Evolutionary conservation across 2,113 vertebrate species (phyloP), one percentile per base, ranked within the genome.

Genomic region (Phalacrocorax pelagicus): DNA sequence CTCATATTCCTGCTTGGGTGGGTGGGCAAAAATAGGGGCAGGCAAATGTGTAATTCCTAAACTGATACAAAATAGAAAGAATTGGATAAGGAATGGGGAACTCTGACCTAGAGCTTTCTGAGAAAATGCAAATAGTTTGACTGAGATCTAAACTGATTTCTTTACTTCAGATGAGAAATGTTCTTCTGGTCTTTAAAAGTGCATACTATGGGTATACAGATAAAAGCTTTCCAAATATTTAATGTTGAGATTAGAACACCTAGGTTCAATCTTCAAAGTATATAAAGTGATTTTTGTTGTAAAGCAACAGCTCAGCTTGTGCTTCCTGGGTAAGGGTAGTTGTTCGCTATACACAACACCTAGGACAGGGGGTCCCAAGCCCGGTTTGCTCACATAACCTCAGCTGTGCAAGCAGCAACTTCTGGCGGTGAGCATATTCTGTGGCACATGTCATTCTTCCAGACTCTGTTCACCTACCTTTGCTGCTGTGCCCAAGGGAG

Each of bases 261-360:
- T 58, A 32, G 15, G 15, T 29, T 62, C 73, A 84, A 0, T n/a
- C n/a, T 54, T 71, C 65, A 49, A 40, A 57, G 15, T 20, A 23
- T 19, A 16, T n/a, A 26, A 23, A 44, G 9, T 55, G 52, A 15
- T 81, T 62, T 62, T 71, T 81, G 6, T 32, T 58, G 6, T 73
- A 66, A 82, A 42, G 29, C 38, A 62, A 3, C 9, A 77, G 30
- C 42, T 77, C 49, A 73, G 42, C 12, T 70, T 61, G n/a, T 71
- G 30, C 22, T 65, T 84, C 38, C 32, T 30, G 63, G 23, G 9
- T 59, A 61, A 47, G n/a, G 6, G 36, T 26, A 11, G 32, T 26
- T 57, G 11, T 62, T 91, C 1, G 3, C 27, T 23, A 0, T 2
- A 6, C 11, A 5, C 55, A 42, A 5, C 14, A 46, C 8, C 6